Evolutionary conservation across 2,113 vertebrate genomes (phyloP).

Genomic region (Sterrhoptilus dennistouni): DNA sequence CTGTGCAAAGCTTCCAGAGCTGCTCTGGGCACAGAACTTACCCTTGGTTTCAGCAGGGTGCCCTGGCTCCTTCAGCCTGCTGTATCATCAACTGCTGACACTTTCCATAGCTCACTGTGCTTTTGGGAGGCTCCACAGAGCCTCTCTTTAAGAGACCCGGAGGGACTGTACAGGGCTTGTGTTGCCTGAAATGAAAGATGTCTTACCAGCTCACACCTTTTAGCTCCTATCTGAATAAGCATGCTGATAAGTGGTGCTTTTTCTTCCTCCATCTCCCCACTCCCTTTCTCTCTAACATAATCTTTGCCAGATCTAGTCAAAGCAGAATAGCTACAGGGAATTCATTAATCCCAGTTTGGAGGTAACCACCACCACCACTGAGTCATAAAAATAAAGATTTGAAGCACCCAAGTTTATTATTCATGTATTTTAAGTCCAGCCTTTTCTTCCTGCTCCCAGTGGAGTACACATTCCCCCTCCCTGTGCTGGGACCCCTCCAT

Average conservation of each 20-base stretch:
- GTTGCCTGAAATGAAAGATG: slow-evolving; percentile 44
- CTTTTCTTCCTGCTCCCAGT: not conserved
- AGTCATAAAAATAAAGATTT: slow-evolving; percentile 6
- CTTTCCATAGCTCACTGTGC: not conserved
- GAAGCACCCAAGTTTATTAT: not conserved
- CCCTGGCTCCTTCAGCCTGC: not conserved
- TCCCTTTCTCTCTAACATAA: slow-evolving; percentile 7
- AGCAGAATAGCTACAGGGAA: slow-evolving; percentile 51
- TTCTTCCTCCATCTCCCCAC: not conserved
- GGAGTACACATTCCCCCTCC: not conserved
- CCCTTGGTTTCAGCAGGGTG: not conserved
- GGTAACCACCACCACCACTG: not conserved
- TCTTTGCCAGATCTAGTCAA: slow-evolving; percentile 53
- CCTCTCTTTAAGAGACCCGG: slow-evolving; percentile 14
- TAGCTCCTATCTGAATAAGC: slow-evolving; percentile 14
- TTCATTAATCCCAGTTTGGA: slow-evolving; percentile 49
- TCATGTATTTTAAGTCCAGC: not conserved
- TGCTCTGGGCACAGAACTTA: not conserved
- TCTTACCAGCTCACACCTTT: slow-evolving; percentile 45
- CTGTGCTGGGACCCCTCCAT: not conserved
- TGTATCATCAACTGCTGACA: slow-evolving; percentile 10
- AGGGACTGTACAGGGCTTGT: not conserved
- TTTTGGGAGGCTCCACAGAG: slow-evolving; percentile 17
- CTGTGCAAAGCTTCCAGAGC: not conserved
- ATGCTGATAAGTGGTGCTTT: slow-evolving; percentile 22